Base-by-base conservation (phyloP, 2,113 vertebrate genomes). In the Muntiacus muntjak region DNA sequence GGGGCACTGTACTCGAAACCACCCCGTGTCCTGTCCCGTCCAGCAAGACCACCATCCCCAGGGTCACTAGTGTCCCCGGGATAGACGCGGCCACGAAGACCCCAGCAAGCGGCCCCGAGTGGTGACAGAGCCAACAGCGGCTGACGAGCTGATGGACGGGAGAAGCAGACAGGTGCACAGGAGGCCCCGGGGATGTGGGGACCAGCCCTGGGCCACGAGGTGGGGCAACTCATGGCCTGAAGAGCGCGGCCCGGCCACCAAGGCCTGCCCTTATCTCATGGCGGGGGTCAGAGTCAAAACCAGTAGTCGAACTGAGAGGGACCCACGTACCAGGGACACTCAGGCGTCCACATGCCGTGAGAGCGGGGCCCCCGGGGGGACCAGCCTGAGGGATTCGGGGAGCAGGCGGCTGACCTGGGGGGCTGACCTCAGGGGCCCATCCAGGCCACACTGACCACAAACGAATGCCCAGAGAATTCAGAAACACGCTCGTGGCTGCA, bases 401-500 rank as follows among this genome's bases (percentile, higher is more conserved):
- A 82, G 33, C 19, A 54, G 79, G 47, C 0, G 2, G 76, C n/a
- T 30, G 45, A 12, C 45, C 76, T 0, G 16, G 21, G 50, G 30
- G 4, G 21, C 33, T 26, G 16, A 36, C 21, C 7, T 83, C 3
- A 0, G 30, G 33, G 12, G 33, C 33, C 50, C 50, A 13, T 83
- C 7, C 12, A 1, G 52, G 21, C 21, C 21, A 13, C 52, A 7
- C 2, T 1, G 47, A 36, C 50, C 81, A 36, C 12, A 55, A 25
- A 36, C 12, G 17, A 23, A 8, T 1, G 12, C 79, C 19, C 21
- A 0, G 21, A 15, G 21, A 12, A 83, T 36, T 36, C 12, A 55
- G 50, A 55, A 23, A 23, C 23, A 0, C 3, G 0, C 6, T 15
- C 3, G 1, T 4, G 33, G 3, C 1, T 5, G 19, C 13, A 3